These are phyloP conservation scores for Benthochromis sp. DNA, from an alignment of 2,113 vertebrate species.

Conservation along the genomic window DNA sequence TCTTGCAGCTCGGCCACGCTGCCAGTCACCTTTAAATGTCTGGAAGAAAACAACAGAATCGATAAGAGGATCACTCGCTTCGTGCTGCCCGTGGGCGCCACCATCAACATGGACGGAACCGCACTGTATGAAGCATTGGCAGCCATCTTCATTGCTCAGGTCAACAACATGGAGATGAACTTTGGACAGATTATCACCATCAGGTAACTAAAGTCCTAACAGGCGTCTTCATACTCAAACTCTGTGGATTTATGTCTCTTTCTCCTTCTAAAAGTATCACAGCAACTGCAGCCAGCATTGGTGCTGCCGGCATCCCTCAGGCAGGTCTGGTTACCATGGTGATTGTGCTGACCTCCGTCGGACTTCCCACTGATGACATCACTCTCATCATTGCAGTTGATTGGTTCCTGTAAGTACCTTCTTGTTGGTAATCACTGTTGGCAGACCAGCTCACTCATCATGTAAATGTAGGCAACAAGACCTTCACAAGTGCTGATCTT, in stretches of 20 bases:
- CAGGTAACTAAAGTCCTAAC: constrained; percentile 73
- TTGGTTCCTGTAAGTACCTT: constrained; percentile 92
- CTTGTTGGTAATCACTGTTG: neutral
- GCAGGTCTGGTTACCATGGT: constrained; percentile 98
- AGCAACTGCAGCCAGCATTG: constrained; percentile 94
- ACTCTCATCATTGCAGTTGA: constrained; percentile 97
- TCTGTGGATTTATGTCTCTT: neutral
- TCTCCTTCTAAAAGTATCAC: constrained; percentile 79
- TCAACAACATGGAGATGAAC: constrained; percentile 96
- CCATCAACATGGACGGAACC: constrained; percentile 96
- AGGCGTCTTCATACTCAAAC: neutral
- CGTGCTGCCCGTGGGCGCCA: constrained; percentile 90
- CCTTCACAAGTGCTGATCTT: neutral
- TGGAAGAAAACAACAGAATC: constrained; percentile 92
- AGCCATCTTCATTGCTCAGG: constrained; percentile 96
- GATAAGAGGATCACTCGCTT: constrained; percentile 94
- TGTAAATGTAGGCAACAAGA: neutral
- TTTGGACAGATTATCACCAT: constrained; percentile 98
- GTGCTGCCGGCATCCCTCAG: constrained; percentile 94
- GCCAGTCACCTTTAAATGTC: constrained; percentile 92
- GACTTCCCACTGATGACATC: constrained; percentile 96
- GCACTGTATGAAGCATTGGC: constrained; percentile 95
- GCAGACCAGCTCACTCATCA: neutral
- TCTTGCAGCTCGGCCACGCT: constrained; percentile 86
- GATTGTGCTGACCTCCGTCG: constrained; percentile 95